phyloP scores from a whole-genome alignment of 2,113 vertebrate species.

The Brienomyrus brachyistius region DNA sequence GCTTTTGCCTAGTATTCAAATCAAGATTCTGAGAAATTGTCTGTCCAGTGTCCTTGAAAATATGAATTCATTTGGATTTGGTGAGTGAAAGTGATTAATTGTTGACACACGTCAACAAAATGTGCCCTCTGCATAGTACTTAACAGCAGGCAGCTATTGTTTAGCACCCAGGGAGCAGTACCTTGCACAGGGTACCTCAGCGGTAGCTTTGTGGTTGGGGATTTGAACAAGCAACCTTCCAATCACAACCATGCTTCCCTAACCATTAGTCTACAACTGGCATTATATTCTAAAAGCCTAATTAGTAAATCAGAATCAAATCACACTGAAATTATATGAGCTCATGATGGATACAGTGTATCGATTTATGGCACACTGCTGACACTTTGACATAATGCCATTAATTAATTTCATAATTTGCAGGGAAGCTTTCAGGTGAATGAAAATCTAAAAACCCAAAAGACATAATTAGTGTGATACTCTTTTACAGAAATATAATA shows the following conservation, averaged over 20 bases:
- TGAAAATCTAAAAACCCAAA: not conserved
- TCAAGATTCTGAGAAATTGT: not conserved
- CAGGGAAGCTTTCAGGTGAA: not conserved
- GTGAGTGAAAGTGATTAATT: not conserved
- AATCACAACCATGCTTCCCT: too few relatives aligned
- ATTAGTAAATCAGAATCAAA: not conserved
- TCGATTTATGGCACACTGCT: not conserved
- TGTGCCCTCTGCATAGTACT: too few relatives aligned
- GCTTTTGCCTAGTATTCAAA: not conserved
- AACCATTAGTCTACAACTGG: not conserved
- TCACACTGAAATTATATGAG: not conserved
- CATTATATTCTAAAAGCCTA: not conserved
- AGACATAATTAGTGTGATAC: not conserved
- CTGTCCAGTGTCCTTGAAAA: not conserved
- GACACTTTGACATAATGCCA: not conserved
- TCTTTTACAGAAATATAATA: not conserved
- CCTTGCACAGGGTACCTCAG: too few relatives aligned
- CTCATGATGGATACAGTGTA: not conserved
- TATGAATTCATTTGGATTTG: not conserved
- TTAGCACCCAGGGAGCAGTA: too few relatives aligned
- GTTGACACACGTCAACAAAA: too few relatives aligned
- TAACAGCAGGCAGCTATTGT: too few relatives aligned
- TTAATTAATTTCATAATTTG: not conserved
- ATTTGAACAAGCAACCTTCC: too few relatives aligned
- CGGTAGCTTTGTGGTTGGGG: too few relatives aligned